phyloP scores from a whole-genome alignment of 2,888 invertebrate genomes.

The Resseliella maxima region DNA sequence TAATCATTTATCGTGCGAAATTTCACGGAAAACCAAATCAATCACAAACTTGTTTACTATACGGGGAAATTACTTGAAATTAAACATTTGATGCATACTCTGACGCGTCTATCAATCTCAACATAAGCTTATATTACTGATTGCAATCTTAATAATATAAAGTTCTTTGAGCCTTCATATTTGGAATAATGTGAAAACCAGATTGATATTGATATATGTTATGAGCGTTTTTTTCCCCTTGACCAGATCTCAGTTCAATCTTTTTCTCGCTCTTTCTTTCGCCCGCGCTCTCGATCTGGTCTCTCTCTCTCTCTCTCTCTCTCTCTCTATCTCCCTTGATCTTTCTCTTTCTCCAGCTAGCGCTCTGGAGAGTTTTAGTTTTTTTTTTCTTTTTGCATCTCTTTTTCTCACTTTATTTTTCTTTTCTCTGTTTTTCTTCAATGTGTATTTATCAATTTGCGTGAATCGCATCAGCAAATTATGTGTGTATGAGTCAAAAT shows the following conservation, averaged over 20 bases:
- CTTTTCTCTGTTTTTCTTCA: neutral
- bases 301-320: too few species aligned
- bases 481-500: too few species aligned
- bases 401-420: neutral
- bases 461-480: neutral
- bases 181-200: conserved; percentile 1
- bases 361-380: too few species aligned
- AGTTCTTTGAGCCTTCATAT: neutral
- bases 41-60: neutral
- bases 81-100: neutral
- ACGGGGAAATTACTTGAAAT: neutral
- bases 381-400: neutral
- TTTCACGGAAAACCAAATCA: neutral
- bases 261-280: too few species aligned
- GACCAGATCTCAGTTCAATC: too few species aligned
- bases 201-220: neutral
- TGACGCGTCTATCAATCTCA: neutral
- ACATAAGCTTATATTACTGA: neutral
- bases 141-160: neutral
- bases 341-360: too few species aligned
- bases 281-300: too few species aligned
- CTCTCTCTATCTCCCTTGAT: too few species aligned
- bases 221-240: too few species aligned
- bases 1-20: neutral
- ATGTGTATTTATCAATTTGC: neutral